Base-by-base conservation (phyloP, 2,888 invertebrate species). In the Eupelmus urozonus region DNA sequence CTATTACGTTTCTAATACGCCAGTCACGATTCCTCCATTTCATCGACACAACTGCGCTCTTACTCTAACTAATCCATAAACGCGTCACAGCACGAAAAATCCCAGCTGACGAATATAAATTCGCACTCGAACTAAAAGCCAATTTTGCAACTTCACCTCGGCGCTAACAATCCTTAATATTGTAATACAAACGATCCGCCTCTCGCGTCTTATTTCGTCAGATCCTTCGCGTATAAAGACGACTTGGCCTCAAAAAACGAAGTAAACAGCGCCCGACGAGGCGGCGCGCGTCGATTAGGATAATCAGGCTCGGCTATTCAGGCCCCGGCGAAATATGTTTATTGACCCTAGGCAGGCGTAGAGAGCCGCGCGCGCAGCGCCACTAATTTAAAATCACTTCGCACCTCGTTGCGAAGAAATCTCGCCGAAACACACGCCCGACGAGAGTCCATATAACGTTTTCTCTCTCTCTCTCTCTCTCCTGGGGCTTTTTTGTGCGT, bases 401-500 rank as follows among this genome's bases (percentile, higher is more conserved):
- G 75, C 79, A 75, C 79, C 79, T 79, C 63, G 76, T 79, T 79
- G 79, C 67, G 73, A 79, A 79, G 75, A 79, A 75, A 75, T 71
- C 42, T 55, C 69, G 9, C 62, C 29, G 42, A 74, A 76, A 62
- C 45, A 34, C 34, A 34, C 34, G 34, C 9, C 3, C 34, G 34
- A n/a, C n/a, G n/a, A n/a, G n/a, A n/a, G n/a, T 9, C 5, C 9
- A 34, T 34, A 34, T 34, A 34, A 34, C 34, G 9, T 45, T 45
- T 45, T 16, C 13, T 45, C 13, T 45, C 16, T 45, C 13, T 45
- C 13, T 45, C 45, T 45, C 13, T 16, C 13, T 45, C 34, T 34
- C 45, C 5, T n/a, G n/a, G n/a, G n/a, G n/a, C n/a, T n/a, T n/a
- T n/a, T n/a, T n/a, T n/a, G n/a, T n/a, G n/a, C 42, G 60, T 7